Evolutionary conservation across 2,888 invertebrate genomes (phyloP), one percentile per base, ranked within the genome.

Genomic region (Drepanosiphum platanoidis): DNA sequence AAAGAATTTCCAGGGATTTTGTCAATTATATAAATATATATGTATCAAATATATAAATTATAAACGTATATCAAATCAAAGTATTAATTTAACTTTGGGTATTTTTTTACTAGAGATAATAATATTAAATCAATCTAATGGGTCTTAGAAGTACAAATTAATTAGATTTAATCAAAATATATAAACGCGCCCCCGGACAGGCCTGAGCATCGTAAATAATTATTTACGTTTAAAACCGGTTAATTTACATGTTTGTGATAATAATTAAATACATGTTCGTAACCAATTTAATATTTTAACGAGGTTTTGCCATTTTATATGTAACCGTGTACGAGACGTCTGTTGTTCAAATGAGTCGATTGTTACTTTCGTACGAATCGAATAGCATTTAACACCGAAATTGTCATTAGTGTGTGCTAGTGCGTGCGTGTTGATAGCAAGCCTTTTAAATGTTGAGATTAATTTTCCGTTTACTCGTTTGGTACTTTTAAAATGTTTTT

Each of bases 221-320:
- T 52, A 52, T 4, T 52, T 58, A 75, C 34, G 13, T 68, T 71
- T 71, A 68, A 15, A 52, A 13, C 27, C 61, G 39, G 71, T 82
- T 72, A 61, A 42, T 39, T 32, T 42, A 61, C 71, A 72, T 82
- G n/a, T 82, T 61, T 72, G 61, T 82, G 72, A 61, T 82, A 82
- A 32, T 80, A 80, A n/a, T 42, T 81, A 72, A 71, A 39, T 72
- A 81, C 61, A 61, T 82, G 32, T 42, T 61, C 8, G 30, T 61
- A 72, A 61, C 30, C 39, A 58, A 71, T 72, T 58, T 3, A 58
- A 61, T 80, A 80, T 61, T 82, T 61, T 22, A 3, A 18, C 70
- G 18, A 80, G 36, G n/a, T 52, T 22, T 70, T 18, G 34, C 52
- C 52, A 68, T 66, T 70, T 68, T 36, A 70, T 52, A 11, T 80